Evolutionary conservation across 2,888 invertebrate genomes (phyloP).

Genomic region (Helleia helle): DNA sequence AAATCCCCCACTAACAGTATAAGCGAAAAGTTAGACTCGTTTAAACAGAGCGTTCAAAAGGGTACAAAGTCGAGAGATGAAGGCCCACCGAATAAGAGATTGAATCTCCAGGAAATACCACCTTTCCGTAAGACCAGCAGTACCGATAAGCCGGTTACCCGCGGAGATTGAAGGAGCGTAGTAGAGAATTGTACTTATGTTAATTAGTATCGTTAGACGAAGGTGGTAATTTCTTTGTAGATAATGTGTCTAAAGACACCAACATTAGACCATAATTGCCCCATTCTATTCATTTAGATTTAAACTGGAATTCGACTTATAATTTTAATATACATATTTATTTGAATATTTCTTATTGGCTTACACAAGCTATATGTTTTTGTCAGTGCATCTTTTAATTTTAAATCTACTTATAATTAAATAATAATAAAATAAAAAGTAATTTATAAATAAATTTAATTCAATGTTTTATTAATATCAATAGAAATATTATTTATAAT

Average conservation of each 20-base stretch:
- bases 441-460: too few species aligned
- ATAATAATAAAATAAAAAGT: too few species aligned
- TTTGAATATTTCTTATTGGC: too few species aligned
- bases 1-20: constrained; percentile 62
- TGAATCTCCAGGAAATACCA: constrained; percentile 71
- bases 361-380: too few species aligned
- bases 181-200: constrained; percentile 7
- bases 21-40: constrained; percentile 51
- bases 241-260: too few species aligned
- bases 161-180: constrained; percentile 22
- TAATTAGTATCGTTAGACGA: not conserved
- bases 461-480: too few species aligned
- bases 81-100: constrained; percentile 70
- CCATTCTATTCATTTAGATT: too few species aligned
- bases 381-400: too few species aligned
- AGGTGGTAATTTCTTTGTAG: constrained; percentile 1
- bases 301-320: not conserved
- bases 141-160: constrained; percentile 37
- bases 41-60: constrained; percentile 49
- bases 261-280: too few species aligned
- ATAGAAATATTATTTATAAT: too few species aligned
- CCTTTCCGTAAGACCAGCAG: constrained; percentile 53
- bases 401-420: too few species aligned
- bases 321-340: too few species aligned
- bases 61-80: constrained; percentile 66